A percentile compares a stretch with the other conserved stretches of the same genome.
Conservation (phyloP, 2,113 vertebrate species). For the Urocitellus parryii region DNA sequence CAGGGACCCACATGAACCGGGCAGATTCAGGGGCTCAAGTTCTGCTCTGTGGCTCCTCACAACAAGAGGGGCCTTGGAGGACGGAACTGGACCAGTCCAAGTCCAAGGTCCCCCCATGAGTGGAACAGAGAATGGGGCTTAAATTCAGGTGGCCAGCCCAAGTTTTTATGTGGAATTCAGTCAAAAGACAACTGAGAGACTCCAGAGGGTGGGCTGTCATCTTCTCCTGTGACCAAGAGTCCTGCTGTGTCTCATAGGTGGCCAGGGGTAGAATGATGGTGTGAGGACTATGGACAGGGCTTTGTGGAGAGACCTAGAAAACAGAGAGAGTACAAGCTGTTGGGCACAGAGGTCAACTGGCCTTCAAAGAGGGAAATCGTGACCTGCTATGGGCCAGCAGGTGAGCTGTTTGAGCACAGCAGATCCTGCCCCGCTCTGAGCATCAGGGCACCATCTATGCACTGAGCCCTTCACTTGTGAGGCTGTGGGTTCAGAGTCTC, state of each 20-base stretch:
- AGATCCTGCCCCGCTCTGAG: background rate
- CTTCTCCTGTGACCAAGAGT: background rate
- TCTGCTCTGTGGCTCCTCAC: background rate
- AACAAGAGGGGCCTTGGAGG: too few species aligned
- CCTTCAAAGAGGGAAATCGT: background rate
- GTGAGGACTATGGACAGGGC: background rate
- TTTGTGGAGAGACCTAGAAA: too few species aligned
- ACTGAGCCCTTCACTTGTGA: background rate
- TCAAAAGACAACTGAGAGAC: background rate
- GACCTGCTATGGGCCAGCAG: background rate
- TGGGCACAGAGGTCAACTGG: background rate
- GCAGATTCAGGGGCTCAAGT: background rate
- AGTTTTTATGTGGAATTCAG: background rate
- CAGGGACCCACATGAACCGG: background rate
- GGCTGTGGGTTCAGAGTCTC: background rate
- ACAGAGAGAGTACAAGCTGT: background rate
- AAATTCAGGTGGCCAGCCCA: background rate
- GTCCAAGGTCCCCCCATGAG: background rate
- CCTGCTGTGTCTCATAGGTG: background rate
- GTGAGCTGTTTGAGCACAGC: background rate
- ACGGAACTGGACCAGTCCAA: background rate
- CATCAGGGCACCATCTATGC: background rate
- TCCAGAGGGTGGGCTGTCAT: background rate
- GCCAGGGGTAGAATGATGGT: background rate
- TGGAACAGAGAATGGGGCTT: background rate